Evolutionary conservation across 2,113 vertebrate genomes (phyloP).

Genomic region (Tyrannus savana): DNA sequence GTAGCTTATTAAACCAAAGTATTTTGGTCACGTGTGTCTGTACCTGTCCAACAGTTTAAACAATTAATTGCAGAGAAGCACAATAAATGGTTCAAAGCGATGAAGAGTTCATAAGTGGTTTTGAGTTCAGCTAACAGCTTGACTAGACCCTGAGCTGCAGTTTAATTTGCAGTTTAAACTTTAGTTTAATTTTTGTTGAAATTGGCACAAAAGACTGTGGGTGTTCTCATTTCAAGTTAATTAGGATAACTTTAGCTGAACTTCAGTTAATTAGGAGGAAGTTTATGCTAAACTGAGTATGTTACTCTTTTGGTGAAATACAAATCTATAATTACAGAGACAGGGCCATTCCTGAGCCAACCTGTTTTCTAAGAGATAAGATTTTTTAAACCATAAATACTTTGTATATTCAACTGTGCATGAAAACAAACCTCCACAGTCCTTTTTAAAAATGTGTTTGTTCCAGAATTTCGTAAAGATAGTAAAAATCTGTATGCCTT

Average conservation of each 20-base stretch:
- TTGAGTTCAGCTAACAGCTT: not conserved
- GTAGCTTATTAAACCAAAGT: not conserved
- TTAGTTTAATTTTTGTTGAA: not conserved
- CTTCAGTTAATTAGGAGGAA: not conserved
- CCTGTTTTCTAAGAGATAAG: not conserved
- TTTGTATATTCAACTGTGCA: not conserved
- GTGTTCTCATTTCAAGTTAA: not conserved
- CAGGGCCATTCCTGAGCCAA: not conserved
- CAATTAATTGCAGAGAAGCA: not conserved
- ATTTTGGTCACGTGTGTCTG: not conserved
- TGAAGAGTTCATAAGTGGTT: not conserved
- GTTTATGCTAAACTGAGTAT: not conserved
- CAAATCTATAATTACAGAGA: not conserved
- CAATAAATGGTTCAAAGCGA: not conserved
- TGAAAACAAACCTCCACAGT: not conserved
- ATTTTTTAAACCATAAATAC: not conserved
- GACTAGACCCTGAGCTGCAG: not conserved
- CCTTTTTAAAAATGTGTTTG: not conserved
- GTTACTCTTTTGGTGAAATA: not conserved
- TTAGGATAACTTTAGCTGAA: not conserved
- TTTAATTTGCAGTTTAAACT: not conserved
- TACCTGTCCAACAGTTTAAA: not conserved
- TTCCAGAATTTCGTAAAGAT: not conserved
- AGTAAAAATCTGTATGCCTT: not conserved
- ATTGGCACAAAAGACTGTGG: not conserved